Evolutionary conservation across 2,113 vertebrate genomes (phyloP).

Genomic region (Nibea albiflora): DNA sequence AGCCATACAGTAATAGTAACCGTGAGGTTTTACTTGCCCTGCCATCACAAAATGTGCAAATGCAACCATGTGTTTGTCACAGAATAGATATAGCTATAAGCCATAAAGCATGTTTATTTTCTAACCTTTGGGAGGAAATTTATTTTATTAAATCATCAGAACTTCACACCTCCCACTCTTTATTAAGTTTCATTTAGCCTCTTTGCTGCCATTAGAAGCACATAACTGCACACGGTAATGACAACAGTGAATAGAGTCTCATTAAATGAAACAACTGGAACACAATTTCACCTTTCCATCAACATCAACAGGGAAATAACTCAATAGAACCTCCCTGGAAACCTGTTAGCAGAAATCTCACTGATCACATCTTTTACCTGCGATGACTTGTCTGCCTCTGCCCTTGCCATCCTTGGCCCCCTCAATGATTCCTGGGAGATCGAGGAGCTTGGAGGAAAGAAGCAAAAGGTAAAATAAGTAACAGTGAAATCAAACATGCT

Average conservation of each 20-base stretch:
- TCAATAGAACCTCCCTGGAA: neutral
- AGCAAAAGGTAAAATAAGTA: neutral
- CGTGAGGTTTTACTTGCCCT: neutral
- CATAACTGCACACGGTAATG: neutral
- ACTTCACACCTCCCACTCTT: neutral
- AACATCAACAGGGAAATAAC: neutral
- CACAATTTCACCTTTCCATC: neutral
- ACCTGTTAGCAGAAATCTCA: neutral
- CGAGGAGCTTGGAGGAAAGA: conserved; percentile 87
- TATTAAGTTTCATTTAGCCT: neutral
- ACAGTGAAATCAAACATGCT: neutral
- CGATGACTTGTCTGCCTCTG: conserved; percentile 96
- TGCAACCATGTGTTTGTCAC: neutral
- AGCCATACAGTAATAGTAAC: neutral
- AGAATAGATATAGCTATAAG: neutral
- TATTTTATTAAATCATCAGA: neutral
- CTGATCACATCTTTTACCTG: conserved; percentile 84
- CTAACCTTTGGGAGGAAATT: neutral
- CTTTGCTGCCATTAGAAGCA: neutral
- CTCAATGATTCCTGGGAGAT: conserved; percentile 99
- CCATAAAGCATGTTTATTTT: too few relatives aligned
- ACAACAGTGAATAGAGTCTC: neutral
- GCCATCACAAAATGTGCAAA: neutral
- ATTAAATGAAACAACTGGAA: neutral
- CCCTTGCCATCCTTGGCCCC: conserved; percentile 99